Base-by-base conservation (phyloP, 2,113 vertebrate genomes). In the Pipra filicauda region DNA sequence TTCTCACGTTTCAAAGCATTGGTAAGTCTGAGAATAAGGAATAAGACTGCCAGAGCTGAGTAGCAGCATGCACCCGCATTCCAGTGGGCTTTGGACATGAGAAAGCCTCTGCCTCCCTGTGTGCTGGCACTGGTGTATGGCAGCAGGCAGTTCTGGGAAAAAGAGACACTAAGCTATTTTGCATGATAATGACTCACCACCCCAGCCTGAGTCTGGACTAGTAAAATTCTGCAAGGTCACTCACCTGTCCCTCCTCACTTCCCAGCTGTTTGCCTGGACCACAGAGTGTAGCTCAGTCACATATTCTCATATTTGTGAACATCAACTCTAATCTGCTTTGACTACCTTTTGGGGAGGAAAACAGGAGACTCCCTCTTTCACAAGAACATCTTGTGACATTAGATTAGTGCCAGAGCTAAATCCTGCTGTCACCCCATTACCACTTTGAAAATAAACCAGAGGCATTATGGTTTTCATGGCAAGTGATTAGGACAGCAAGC, bases 1-100 rank as follows among this genome's bases (percentile, higher is more conserved):
- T 93, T 80, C 95, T 96, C 92, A 75, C 37, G 55, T 96, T 96
- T 97, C 96, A 96, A 96, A 96, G 95, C 65, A 51, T 1, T 96
- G 88, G 85, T 52, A 0, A 75, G 85, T 3, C 49, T 52, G 69
- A 88, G 33, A 61, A n/a, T 10, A 77, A 66, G 88, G 79, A 80
- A 67, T 12, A 72, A 86, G 76, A 18, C 72, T 88, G 79, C 92
- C 61, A 92, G 90, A 41, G 76, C 75, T 30, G 72, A 92, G 91
- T 82, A 83, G 78, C 74, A 80, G 94, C 55, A 86, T 28, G 79
- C 15, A 91, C 94, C 86, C 84, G 65, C 92, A 83, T 97, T 96
- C 94, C 96, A 92, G 93, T 1, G 20, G 92, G 94, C 86, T 93
- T 8, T 90, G 90, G 90, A 80, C 4, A 1, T 9, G 27, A 90